These are phyloP conservation scores for Scelioninae gen. 1 DNA, from an alignment of 2,888 invertebrate species.

Conservation along the genomic window DNA sequence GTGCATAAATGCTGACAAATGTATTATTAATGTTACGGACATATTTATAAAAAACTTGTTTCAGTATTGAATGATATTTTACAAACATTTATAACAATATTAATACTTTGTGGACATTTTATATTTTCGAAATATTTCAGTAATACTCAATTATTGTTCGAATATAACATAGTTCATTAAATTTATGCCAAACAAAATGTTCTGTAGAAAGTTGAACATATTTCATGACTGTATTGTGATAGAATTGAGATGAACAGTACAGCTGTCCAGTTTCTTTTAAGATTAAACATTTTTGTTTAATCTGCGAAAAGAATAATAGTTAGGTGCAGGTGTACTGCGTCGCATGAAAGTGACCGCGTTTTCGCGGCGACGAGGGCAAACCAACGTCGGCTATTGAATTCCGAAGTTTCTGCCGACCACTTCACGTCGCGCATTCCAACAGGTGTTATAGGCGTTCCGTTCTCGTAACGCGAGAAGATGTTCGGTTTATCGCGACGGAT, in stretches of 20 bases:
- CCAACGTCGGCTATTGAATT: constrained; percentile 59
- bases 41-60: too few relatives aligned
- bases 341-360: constrained; percentile 37
- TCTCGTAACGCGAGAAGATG: constrained; percentile 69
- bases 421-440: constrained; percentile 70
- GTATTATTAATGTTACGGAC: too few relatives aligned
- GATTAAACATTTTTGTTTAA: not conserved
- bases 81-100: too few relatives aligned
- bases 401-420: constrained; percentile 63
- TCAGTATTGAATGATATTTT: too few relatives aligned
- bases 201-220: too few relatives aligned
- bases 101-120: too few relatives aligned
- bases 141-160: too few relatives aligned
- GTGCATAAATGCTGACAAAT: too few relatives aligned
- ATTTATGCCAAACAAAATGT: too few relatives aligned
- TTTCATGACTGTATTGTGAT: too few relatives aligned
- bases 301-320: not conserved
- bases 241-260: not conserved
- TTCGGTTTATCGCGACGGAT: constrained; percentile 67
- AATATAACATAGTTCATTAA: too few relatives aligned
- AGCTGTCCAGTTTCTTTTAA: not conserved
- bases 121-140: too few relatives aligned
- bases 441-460: constrained; percentile 71
- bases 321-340: constrained; percentile 5
- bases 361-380: constrained; percentile 36